A percentile compares a stretch with the other conserved stretches of the same genome.
Evolutionary conservation across 2,113 vertebrate species (phyloP).

Genomic region (Aptenodytes forsteri): DNA sequence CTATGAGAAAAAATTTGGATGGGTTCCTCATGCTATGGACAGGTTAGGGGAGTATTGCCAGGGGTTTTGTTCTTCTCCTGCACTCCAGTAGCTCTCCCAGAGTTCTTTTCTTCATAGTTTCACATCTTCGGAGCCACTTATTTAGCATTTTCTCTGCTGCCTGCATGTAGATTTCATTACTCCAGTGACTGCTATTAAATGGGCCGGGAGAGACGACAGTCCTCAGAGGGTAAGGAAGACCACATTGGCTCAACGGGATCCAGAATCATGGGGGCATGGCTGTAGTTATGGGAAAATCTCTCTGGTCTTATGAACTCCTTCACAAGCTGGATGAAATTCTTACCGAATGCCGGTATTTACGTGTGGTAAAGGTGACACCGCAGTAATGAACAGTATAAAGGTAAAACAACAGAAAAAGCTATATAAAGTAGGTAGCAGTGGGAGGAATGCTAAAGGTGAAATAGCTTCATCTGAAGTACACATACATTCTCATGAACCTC

Average conservation of each 20-base stretch:
- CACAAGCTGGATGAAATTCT: neutral
- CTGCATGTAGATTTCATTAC: neutral
- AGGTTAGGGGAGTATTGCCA: neutral
- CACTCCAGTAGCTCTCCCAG: neutral
- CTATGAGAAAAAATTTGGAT: neutral
- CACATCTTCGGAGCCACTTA: neutral
- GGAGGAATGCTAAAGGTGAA: neutral
- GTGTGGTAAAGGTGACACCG: neutral
- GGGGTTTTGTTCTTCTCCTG: neutral
- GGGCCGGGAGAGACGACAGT: neutral
- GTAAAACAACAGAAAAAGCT: neutral
- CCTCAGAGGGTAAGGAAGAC: neutral
- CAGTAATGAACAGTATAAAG: neutral
- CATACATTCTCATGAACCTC: neutral
- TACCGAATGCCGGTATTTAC: neutral
- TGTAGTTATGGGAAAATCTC: neutral
- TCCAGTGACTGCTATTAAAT: neutral
- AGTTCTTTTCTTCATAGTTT: neutral
- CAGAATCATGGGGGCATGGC: neutral
- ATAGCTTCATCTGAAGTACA: neutral
- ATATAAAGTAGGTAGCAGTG: neutral
- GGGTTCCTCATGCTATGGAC: neutral
- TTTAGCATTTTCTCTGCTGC: neutral
- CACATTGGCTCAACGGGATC: accelerated
- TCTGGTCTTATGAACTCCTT: neutral